A percentile compares a stretch with the other conserved stretches of the same genome.
phyloP scores from a whole-genome alignment of 2,888 invertebrate species.

The Xylocampa areola region DNA sequence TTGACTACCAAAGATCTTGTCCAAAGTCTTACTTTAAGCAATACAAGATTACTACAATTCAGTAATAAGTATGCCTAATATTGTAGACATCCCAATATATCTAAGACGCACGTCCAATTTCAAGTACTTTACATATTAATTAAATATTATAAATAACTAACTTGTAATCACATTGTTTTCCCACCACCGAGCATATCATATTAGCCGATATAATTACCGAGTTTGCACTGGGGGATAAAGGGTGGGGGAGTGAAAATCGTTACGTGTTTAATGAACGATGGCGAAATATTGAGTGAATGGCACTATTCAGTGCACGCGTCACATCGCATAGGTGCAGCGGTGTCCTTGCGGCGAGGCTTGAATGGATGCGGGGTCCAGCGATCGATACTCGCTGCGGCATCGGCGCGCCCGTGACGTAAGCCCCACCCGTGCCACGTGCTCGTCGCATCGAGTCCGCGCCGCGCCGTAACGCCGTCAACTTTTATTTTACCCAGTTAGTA shows the following conservation, averaged over 20 bases:
- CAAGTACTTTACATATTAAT: slow-evolving; percentile 27
- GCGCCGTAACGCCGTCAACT: slow-evolving; percentile 55
- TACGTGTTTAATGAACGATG: slow-evolving; percentile 42
- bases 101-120: background rate
- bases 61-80: slow-evolving; percentile 1
- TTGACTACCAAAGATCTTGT: background rate
- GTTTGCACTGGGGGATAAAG: background rate
- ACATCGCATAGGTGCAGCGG: slow-evolving; percentile 54
- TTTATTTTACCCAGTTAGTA: too few species aligned
- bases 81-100: background rate
- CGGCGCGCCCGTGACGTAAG: slow-evolving; percentile 73
- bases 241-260: slow-evolving; percentile 7
- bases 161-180: slow-evolving; percentile 13
- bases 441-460: slow-evolving; percentile 65
- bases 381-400: slow-evolving; percentile 63
- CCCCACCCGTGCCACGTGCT: slow-evolving; percentile 41
- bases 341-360: slow-evolving; percentile 63
- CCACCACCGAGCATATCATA: slow-evolving; percentile 18
- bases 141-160: slow-evolving; percentile 14
- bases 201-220: slow-evolving; percentile 23
- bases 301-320: slow-evolving; percentile 57
- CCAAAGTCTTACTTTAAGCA: too few species aligned
- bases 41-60: too few species aligned
- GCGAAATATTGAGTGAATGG: slow-evolving; percentile 54
- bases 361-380: slow-evolving; percentile 55